Evolutionary conservation across 2,888 invertebrate genomes (phyloP).

Genomic region (Rhamphomyia laevipes): DNA sequence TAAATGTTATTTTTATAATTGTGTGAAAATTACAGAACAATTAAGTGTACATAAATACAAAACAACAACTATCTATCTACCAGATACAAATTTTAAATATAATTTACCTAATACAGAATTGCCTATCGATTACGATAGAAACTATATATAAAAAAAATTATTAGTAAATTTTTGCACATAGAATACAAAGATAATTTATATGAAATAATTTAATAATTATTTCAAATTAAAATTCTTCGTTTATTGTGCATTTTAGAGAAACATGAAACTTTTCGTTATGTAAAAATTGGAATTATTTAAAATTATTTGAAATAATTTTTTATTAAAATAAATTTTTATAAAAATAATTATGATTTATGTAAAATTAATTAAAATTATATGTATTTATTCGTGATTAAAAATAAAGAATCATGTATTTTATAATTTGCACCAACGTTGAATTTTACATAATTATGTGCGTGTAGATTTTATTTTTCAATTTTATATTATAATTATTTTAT

Average conservation of each 20-base stretch:
- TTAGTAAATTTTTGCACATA: neutral
- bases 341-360: neutral
- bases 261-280: conserved; percentile 5
- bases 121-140: conserved; percentile 29
- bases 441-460: conserved; percentile 7
- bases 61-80: neutral
- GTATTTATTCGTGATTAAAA: too few relatives aligned
- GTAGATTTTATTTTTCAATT: too few relatives aligned
- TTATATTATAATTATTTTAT: too few relatives aligned
- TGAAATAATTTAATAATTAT: conserved; percentile 1
- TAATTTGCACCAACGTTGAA: conserved; percentile 18
- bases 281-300: neutral
- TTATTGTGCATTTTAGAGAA: conserved; percentile 15
- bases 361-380: neutral
- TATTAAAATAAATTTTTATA: conserved; percentile 6
- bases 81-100: neutral
- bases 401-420: conserved; percentile 13
- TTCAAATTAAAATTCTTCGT: conserved; percentile 16
- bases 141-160: neutral
- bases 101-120: conserved; percentile 35
- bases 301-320: neutral
- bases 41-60: too few relatives aligned
- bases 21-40: too few relatives aligned
- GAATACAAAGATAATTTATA: too few relatives aligned
- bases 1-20: too few relatives aligned